Evolutionary conservation across 1,140 invertebrate genomes (phyloP).

Genomic region (Eriosoma lanigerum): DNA sequence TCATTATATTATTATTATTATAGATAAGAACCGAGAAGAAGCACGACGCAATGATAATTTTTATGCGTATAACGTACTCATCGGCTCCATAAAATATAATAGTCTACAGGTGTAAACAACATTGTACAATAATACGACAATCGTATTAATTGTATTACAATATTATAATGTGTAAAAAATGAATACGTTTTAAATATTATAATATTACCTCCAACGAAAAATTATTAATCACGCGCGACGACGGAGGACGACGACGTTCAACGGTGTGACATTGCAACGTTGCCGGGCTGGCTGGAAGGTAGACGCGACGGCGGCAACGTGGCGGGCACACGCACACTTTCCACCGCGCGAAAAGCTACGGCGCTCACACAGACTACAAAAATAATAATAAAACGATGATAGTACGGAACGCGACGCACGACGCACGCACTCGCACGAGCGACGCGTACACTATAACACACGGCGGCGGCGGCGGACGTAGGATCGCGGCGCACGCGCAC

Average conservation of each 20-base stretch:
- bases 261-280: conserved; percentile 47
- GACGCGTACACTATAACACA: background rate
- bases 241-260: conserved; percentile 38
- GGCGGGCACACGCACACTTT: conserved; percentile 24
- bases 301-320: conserved; percentile 44
- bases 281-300: conserved; percentile 4
- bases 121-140: too few relatives aligned
- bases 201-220: conserved; percentile 1
- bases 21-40: too few relatives aligned
- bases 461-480: too few relatives aligned
- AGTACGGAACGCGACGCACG: background rate
- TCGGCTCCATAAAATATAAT: too few relatives aligned
- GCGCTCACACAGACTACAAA: background rate
- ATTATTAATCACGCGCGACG: background rate
- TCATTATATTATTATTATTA: background rate
- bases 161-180: too few relatives aligned
- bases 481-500: background rate
- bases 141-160: too few relatives aligned
- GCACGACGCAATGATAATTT: too few relatives aligned
- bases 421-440: background rate
- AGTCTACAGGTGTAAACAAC: too few relatives aligned
- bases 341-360: conserved; percentile 50
- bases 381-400: background rate
- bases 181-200: background rate
- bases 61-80: too few relatives aligned